Conservation (phyloP, 2,797 vertebrate species). For the Gadopsis bispinosus region DNA sequence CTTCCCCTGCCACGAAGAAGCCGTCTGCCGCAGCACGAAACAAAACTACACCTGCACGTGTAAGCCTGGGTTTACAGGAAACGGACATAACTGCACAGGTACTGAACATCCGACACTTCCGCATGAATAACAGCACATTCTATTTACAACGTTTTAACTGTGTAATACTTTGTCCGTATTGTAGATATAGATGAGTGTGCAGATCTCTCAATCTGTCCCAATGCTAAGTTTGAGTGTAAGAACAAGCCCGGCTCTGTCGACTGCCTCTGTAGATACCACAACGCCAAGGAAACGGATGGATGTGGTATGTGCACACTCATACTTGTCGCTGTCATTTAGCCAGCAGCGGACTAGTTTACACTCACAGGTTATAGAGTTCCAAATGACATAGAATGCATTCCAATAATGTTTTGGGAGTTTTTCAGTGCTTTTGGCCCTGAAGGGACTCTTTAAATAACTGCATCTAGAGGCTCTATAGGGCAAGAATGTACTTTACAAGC, state of each 20-base stretch:
- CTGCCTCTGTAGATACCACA: slow-evolving; percentile 86
- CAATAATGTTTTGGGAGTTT: not conserved
- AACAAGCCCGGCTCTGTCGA: slow-evolving; percentile 82
- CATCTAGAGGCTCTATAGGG: not conserved
- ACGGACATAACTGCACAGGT: slow-evolving; percentile 87
- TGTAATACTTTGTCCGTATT: slow-evolving; percentile 23
- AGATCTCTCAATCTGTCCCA: slow-evolving; percentile 78
- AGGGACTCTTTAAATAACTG: not conserved
- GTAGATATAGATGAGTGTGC: slow-evolving; percentile 87
- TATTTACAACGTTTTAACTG: not conserved
- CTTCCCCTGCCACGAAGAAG: slow-evolving; percentile 85
- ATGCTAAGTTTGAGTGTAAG: slow-evolving; percentile 87
- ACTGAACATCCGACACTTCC: slow-evolving; percentile 4
- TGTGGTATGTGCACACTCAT: slow-evolving; percentile 81
- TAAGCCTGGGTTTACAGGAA: slow-evolving; percentile 81
- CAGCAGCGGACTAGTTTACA: not conserved
- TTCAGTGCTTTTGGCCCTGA: not conserved
- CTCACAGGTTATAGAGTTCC: not conserved
- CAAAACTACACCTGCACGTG: slow-evolving; percentile 85
- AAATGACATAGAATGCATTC: not conserved
- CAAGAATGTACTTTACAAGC: not conserved
- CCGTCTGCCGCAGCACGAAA: slow-evolving; percentile 81
- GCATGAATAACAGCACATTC: not conserved
- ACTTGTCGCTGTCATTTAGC: not conserved
- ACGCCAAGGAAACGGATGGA: slow-evolving; percentile 59